Evolutionary conservation across 2,888 invertebrate species (phyloP), one percentile per base, ranked within the genome.

Genomic region (Polydesmus complanatus): DNA sequence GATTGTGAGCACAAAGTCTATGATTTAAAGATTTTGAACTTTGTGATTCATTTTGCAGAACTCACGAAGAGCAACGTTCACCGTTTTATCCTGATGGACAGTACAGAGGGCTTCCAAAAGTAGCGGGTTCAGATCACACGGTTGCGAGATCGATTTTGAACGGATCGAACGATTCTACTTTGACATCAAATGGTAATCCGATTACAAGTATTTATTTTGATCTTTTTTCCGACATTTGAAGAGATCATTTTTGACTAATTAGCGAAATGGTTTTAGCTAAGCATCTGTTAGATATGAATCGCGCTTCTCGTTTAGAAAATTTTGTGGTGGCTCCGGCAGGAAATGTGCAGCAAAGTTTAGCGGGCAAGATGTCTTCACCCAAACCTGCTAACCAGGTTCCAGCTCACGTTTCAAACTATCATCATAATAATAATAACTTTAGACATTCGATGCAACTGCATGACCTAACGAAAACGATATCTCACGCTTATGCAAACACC

Each of bases 311-410:
- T n/a, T 51, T 22, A 51, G 19, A 51, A 21, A 51, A 22, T 8
- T 22, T 14, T n/a, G 61, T 57, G 19, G 57, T 57, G 11, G 61
- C 61, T 27, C 61, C 61, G 18, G n/a, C n/a, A n/a, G 57, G 57
- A 37, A 52, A 50, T 23, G 26, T 19, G 22, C n/a, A n/a, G n/a
- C 61, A 57, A 8, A 57, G 56, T 27, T 27, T n/a, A 3, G 23
- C 50, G 22, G 26, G 27, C 27, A 56, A 61, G 27, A 57, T 51
- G 51, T 51, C 61, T 1, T 61, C 61, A 14, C 61, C 61, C 26
- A 61, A 61, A 47, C 61, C 61, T 3, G 61, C 56, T 1, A 61
- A 61, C 25, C 61, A 59, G 18, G 61, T 61, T 18, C 61, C 61
- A 1, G 37, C 56, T 19, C n/a, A 22, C 19, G 51, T 51, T 14